Evolutionary conservation across 2,888 invertebrate species (phyloP).

Genomic region (Amphipoea lucens): DNA sequence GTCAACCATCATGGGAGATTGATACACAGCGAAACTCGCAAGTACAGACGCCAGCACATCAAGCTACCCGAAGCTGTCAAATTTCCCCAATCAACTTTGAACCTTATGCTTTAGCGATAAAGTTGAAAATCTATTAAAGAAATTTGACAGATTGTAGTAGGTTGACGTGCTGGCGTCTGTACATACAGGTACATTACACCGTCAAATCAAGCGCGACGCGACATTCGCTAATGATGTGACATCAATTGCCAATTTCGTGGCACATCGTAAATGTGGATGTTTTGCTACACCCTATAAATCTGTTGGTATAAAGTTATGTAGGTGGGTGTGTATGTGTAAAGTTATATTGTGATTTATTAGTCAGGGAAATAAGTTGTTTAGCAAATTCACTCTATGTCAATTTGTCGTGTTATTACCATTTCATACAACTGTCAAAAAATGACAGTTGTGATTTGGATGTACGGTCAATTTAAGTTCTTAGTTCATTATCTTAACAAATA

Average conservation of each 20-base stretch:
- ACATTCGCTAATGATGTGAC: constrained; percentile 51
- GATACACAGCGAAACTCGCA: constrained; percentile 11
- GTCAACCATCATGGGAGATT: constrained; percentile 35
- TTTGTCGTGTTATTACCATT: neutral
- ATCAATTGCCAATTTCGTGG: constrained; percentile 56
- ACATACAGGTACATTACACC: constrained; percentile 30
- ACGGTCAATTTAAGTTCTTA: neutral
- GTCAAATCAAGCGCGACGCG: constrained; percentile 37
- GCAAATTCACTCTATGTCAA: too few species aligned
- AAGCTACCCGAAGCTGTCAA: too few species aligned
- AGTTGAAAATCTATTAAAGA: too few species aligned
- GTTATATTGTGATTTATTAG: neutral
- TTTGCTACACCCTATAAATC: constrained; percentile 14
- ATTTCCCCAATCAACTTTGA: too few species aligned
- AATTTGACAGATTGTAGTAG: too few species aligned
- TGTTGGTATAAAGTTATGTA: neutral
- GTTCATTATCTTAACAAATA: neutral
- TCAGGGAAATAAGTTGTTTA: neutral
- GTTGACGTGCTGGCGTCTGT: too few species aligned
- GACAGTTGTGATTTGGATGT: neutral
- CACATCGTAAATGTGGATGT: constrained; percentile 25
- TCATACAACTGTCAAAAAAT: too few species aligned
- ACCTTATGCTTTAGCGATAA: too few species aligned
- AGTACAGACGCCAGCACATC: neutral
- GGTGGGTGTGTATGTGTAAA: neutral